phyloP scores from a whole-genome alignment of 1,140 invertebrate genomes.

The Atopsyche davidsoni region DNA sequence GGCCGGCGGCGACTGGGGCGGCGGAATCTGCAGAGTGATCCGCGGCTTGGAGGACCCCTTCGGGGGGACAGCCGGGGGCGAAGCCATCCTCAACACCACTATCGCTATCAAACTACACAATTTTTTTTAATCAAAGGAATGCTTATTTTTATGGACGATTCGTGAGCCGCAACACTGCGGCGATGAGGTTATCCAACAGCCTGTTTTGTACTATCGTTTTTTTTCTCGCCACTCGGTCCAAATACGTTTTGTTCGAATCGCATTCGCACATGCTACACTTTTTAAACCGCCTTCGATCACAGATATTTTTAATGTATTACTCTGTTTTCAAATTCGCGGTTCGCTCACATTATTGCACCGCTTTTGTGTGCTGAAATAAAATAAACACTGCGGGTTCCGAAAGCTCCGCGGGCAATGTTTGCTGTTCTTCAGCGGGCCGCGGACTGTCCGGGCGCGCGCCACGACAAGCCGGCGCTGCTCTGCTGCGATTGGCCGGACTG shows the following conservation, averaged over 20 bases:
- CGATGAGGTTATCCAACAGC: conserved; percentile 17
- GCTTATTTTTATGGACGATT: conserved; percentile 5
- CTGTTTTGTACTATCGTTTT: conserved; percentile 13
- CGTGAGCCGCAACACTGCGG: conserved; percentile 19
- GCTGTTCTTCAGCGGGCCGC: background rate
- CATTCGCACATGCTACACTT: conserved; percentile 21
- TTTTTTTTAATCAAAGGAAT: background rate
- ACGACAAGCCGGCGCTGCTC: background rate
- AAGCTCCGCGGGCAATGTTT: background rate
- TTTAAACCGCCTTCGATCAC: background rate
- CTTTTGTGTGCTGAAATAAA: background rate
- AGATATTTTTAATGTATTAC: background rate
- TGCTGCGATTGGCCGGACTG: background rate
- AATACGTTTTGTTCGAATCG: conserved; percentile 13
- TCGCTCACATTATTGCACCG: background rate
- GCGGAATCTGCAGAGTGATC: conserved; percentile 51
- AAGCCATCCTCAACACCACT: conserved; percentile 12
- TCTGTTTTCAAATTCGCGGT: background rate
- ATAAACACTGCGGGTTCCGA: background rate
- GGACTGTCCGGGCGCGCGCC: background rate
- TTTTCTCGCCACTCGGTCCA: conserved; percentile 6
- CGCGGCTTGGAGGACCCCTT: conserved; percentile 44
- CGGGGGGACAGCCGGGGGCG: conserved; percentile 29
- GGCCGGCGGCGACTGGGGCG: conserved; percentile 39
- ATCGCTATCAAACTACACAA: background rate